Base-by-base conservation (phyloP, 1,140 invertebrate genomes). In the Drosophila murphyi region DNA sequence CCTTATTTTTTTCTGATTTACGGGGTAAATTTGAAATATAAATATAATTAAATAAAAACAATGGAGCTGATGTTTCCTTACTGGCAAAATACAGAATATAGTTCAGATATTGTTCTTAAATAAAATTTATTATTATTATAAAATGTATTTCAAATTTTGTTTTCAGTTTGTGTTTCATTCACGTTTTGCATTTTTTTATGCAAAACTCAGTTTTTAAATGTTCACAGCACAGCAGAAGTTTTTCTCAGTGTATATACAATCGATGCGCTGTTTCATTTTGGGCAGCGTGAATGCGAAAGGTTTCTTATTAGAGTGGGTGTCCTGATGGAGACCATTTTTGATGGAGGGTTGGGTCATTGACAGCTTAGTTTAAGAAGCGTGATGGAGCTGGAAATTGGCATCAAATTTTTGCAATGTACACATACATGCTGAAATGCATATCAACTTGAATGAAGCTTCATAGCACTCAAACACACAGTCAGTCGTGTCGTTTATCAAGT, bases 331-430 rank as follows among this genome's bases (percentile, higher is more conserved):
- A 4, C 34, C 3, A 4, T 7, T 41, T n/a, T 41, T 41, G 54
- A 20, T 8, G 1, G 5, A 4, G 2, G 20, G 35, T 4, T 56
- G 6, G 10, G 48, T 29, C 35, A 59, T 67, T 57, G 39, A 39
- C 67, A 71, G 67, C 62, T 76, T 48, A 65, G 74, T 60, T 69
- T 54, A 59, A 62, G 62, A 5, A 61, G 62, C 69, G 61, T 69
- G 68, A 76, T 51, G 51, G 50, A 59, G 20, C 75, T 55, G 72
- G 54, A 75, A 78, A 78, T 81, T 61, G 70, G 34, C 55, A 61
- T 72, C 52, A 73, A 68, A 45, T 52, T 64, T 54, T 48, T 34
- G 61, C 45, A 37, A 20, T 37, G 7, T 45, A 32, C 32, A 29
- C 52, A 64, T 20, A 43, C 34, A 51, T 34, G 51, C n/a, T 12